These are phyloP conservation scores for Mellivora capensis DNA, from an alignment of 2,113 vertebrate species.

Conservation along the genomic window DNA sequence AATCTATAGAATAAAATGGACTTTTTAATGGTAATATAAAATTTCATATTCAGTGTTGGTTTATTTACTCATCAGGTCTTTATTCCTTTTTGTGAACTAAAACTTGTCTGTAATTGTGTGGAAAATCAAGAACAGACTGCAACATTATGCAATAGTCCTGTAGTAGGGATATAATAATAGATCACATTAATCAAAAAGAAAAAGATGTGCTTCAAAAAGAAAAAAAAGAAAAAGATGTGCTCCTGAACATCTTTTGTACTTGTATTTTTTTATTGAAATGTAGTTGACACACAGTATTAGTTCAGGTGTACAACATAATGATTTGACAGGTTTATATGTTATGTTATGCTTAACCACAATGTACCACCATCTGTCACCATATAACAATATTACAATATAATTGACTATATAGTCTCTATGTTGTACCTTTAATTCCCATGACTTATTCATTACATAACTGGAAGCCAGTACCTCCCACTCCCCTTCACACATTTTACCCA, in stretches of 20 bases:
- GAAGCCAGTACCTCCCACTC: background rate
- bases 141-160: background rate
- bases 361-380: background rate
- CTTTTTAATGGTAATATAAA: background rate
- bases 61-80: slow-evolving; percentile 1
- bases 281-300: background rate
- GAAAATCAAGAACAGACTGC: slow-evolving; percentile 31
- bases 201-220: background rate
- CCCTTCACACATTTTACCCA: background rate
- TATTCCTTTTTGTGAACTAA: background rate
- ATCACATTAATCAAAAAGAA: background rate
- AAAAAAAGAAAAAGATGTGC: background rate
- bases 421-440: background rate
- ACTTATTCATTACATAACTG: background rate
- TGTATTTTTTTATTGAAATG: background rate
- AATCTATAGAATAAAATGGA: background rate
- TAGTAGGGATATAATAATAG: background rate
- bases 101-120: background rate
- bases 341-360: background rate
- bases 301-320: background rate
- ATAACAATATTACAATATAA: no score
- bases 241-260: background rate
- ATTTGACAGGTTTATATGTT: background rate
- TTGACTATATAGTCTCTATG: no score
- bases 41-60: background rate